Evolutionary conservation across 2,888 invertebrate genomes (phyloP), one percentile per base, ranked within the genome.

Genomic region (Drosophila barbarae): DNA sequence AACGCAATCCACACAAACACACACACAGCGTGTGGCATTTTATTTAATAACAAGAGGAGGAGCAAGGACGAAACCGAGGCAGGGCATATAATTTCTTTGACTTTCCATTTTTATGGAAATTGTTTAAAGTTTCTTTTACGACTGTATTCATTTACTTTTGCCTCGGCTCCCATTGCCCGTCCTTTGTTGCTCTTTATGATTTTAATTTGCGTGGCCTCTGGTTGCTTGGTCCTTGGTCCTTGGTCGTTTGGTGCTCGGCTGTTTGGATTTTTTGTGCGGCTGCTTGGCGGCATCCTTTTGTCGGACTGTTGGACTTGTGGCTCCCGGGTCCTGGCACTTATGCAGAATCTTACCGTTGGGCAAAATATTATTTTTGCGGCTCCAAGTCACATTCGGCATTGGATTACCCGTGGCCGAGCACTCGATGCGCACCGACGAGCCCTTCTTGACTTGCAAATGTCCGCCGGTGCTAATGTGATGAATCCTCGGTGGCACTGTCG

Each of bases 321-420:
- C 53, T 34, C 35, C 41, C 47, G 56, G 32, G 47, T 44, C 42
- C 32, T 32, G 9, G 72, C 75, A 71, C 72, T 83, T 83, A 77
- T 81, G 79, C 81, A 57, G 73, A 84, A 84, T 87, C 89, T 88
- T 87, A 90, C 90, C 90, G 80, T 87, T 89, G 86, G 90, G 90
- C 74, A 90, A 84, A 86, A 89, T 88, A 86, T 90, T 89, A 84
- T 89, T 89, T 81, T 89, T 90, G 80, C 90, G 88, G 91, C 93
- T 92, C 95, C 95, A 95, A 61, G 93, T 91, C 85, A 95, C 93
- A 87, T 93, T 92, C 52, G 95, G 95, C 68, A 93, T 93, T 51
- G 95, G 96, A 90, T 94, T 94, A 73, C 94, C 94, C 71, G 93
- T 92, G 76, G 94, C 93, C 80, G 93, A 93, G 88, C 95, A 95